These are phyloP conservation scores for Macroramphosus scolopax DNA, from an alignment of 2,797 vertebrate genomes.

Conservation along the genomic window DNA sequence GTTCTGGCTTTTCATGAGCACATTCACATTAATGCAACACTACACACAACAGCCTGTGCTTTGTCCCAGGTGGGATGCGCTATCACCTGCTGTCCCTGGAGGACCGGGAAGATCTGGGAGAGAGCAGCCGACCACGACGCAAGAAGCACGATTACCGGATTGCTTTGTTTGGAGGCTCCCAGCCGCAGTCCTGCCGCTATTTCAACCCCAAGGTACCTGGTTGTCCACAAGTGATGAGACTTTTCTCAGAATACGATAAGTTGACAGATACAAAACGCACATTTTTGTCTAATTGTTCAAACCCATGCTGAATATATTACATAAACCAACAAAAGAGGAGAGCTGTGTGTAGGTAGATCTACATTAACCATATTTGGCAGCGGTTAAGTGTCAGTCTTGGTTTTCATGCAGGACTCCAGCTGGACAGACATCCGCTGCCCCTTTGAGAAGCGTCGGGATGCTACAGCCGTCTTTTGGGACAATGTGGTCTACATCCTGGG, in stretches of 20 bases:
- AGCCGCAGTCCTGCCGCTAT: constrained; percentile 96
- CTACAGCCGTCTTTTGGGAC: constrained; percentile 96
- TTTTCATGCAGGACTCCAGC: constrained; percentile 85
- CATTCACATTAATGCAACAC: too few relatives aligned
- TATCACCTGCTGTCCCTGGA: constrained; percentile 95
- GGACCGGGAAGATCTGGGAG: constrained; percentile 92
- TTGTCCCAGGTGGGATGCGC: constrained; percentile 90
- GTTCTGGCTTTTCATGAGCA: too few relatives aligned
- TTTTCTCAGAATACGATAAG: too few relatives aligned
- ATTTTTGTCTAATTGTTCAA: too few relatives aligned
- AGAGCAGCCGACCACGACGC: constrained; percentile 89
- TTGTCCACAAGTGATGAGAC: too few relatives aligned
- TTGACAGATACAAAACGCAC: too few relatives aligned
- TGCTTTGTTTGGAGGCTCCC: constrained; percentile 94
- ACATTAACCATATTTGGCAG: too few relatives aligned
- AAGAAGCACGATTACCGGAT: constrained; percentile 98
- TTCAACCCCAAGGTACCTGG: constrained; percentile 93
- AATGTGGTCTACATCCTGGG: constrained; percentile 98
- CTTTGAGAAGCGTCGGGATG: constrained; percentile 97
- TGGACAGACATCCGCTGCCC: constrained; percentile 98
- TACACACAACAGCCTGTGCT: too few relatives aligned
- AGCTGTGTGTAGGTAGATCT: too few relatives aligned
- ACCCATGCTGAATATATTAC: too few relatives aligned
- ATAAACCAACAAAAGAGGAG: too few relatives aligned
- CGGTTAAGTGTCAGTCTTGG: constrained; percentile 4